A percentile compares a stretch with the other conserved stretches of the same genome.
These are phyloP conservation scores for Muraenolepis orangiensis DNA, from an alignment of 2,797 vertebrate genomes.

Conservation along the genomic window DNA sequence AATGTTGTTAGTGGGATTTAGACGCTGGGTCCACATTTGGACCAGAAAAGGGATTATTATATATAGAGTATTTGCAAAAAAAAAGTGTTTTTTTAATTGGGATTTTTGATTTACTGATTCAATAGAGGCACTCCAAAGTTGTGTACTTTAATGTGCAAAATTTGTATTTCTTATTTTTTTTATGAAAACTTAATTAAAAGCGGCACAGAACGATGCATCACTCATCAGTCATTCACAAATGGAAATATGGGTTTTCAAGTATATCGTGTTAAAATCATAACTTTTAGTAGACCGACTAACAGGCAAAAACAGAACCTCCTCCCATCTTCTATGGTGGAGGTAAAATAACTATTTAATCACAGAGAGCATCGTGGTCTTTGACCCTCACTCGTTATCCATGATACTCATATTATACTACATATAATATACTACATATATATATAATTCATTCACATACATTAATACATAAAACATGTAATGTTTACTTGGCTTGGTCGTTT, in stretches of 20 bases:
- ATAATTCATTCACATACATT: too few species aligned
- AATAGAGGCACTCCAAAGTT: background rate
- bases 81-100: too few species aligned
- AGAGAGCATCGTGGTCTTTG: background rate
- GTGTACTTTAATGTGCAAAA: background rate
- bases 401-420: too few species aligned
- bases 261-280: too few species aligned
- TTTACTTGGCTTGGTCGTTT: background rate
- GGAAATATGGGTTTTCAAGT: too few species aligned
- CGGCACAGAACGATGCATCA: background rate
- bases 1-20: background rate
- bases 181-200: constrained; percentile 1
- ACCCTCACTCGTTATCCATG: background rate
- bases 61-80: too few species aligned
- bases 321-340: too few species aligned
- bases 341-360: background rate
- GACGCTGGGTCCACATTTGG: background rate
- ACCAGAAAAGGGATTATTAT: background rate
- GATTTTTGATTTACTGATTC: too few species aligned
- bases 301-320: too few species aligned
- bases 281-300: too few species aligned
- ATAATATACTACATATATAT: too few species aligned
- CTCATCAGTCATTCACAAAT: background rate
- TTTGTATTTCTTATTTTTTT: background rate
- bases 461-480: background rate